Conservation (phyloP, 2,888 invertebrate species). For the Eucriotettix oculatus region DNA sequence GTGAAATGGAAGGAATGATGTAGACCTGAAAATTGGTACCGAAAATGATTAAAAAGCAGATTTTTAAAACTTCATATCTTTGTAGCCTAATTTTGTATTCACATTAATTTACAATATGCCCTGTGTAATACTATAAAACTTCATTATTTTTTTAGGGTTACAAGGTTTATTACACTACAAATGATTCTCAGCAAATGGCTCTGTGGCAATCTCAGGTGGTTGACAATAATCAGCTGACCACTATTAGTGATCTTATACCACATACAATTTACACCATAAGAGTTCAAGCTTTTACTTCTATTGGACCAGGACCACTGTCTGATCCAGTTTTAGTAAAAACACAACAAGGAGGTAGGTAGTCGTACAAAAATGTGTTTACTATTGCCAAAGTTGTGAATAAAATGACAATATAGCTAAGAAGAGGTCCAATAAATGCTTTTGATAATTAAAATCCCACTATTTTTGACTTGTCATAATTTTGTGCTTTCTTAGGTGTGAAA, state of each 20-base stretch:
- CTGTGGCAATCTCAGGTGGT: conserved; percentile 90
- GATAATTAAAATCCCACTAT: too few relatives aligned
- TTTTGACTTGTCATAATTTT: too few relatives aligned
- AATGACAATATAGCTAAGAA: too few relatives aligned
- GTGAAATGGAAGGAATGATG: too few relatives aligned
- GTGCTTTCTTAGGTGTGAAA: too few relatives aligned
- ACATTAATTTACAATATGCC: too few relatives aligned
- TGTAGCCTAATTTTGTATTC: too few relatives aligned
- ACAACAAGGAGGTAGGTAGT: conserved; percentile 64
- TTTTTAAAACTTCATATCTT: too few relatives aligned
- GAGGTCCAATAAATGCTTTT: too few relatives aligned
- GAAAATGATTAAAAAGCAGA: too few relatives aligned
- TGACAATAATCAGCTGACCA: conserved; percentile 82
- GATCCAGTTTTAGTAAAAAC: conserved; percentile 96
- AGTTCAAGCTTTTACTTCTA: conserved; percentile 84
- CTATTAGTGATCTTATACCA: conserved; percentile 79
- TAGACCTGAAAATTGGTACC: too few relatives aligned
- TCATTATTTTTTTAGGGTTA: conserved; percentile 52
- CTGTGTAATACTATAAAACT: neutral
- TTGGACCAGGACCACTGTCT: conserved; percentile 90
- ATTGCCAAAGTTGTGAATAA: neutral
- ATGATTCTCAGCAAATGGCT: conserved; percentile 67
- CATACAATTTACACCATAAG: conserved; percentile 88
- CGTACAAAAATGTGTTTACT: neutral
- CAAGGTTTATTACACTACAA: conserved; percentile 90